Evolutionary conservation across 2,113 vertebrate genomes (phyloP).

Genomic region (Strix aluco): DNA sequence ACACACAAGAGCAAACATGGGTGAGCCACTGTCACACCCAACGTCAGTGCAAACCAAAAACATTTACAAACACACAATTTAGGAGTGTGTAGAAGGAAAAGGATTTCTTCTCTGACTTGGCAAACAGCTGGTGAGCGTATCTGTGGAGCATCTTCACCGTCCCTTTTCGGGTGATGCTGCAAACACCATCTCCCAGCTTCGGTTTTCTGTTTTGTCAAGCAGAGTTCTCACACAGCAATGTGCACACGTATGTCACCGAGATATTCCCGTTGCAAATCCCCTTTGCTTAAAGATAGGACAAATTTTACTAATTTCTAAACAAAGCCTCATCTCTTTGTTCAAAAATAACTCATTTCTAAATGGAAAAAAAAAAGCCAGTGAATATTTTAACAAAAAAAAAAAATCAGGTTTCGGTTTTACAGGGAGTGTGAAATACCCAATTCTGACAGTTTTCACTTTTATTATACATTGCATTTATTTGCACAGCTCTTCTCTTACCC

Average conservation of each 20-base stretch:
- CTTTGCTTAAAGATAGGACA: not conserved
- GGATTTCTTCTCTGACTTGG: not conserved
- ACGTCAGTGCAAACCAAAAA: not conserved
- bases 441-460: constrained; percentile 44
- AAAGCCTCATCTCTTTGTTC: not conserved
- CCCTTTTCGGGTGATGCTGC: not conserved
- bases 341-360: constrained; percentile 35
- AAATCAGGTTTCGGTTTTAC: constrained; percentile 32
- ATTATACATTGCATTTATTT: not conserved
- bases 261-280: constrained; percentile 25
- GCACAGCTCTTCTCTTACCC: not conserved
- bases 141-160: not conserved
- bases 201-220: not conserved
- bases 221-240: not conserved
- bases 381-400: not conserved
- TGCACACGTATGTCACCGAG: accelerated
- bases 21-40: not conserved
- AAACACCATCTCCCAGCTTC: not conserved
- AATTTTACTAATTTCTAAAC: constrained; percentile 26
- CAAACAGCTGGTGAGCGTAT: not conserved
- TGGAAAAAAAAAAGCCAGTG: not conserved
- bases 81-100: not conserved
- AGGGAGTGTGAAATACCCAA: not conserved
- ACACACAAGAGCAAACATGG: accelerated
- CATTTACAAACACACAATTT: not conserved